Conservation (phyloP, 2,888 invertebrate genomes). For the Drosophila falleni region DNA sequence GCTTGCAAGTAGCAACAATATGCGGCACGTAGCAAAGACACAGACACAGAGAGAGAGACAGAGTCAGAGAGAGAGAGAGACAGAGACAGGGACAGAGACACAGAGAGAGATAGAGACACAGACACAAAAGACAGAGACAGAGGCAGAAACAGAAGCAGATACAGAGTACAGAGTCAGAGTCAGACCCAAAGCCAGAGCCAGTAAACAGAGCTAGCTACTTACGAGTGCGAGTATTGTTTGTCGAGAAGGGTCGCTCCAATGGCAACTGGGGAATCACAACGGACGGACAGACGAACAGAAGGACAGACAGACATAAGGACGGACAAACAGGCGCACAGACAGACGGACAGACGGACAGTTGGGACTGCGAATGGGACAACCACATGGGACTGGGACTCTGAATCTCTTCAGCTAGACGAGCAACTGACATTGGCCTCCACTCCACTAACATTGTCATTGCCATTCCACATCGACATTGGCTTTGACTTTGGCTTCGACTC, state of each 20-base stretch:
- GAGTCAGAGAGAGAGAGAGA: too few species aligned
- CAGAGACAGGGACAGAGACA: too few species aligned
- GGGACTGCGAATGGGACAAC: slow-evolving; percentile 16
- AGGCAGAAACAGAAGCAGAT: too few species aligned
- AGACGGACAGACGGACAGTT: not conserved
- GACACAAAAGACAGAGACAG: too few species aligned
- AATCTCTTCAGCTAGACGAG: slow-evolving; percentile 36
- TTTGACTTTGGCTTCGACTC: slow-evolving; percentile 39
- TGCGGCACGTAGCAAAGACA: slow-evolving; percentile 66
- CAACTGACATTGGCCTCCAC: slow-evolving; percentile 61
- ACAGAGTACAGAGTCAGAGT: slow-evolving; percentile 4
- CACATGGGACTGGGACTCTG: not conserved
- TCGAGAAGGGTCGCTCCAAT: slow-evolving; percentile 22
- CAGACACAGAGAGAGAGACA: too few species aligned
- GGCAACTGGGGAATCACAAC: slow-evolving; percentile 2
- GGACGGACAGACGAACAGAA: slow-evolving; percentile 17
- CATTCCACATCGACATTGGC: slow-evolving; percentile 61
- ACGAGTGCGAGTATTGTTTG: slow-evolving; percentile 55
- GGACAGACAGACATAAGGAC: not conserved
- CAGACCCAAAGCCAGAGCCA: slow-evolving; percentile 14
- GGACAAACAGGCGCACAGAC: not conserved
- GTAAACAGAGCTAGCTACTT: slow-evolving; percentile 47
- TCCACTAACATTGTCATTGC: slow-evolving; percentile 40
- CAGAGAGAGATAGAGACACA: too few species aligned
- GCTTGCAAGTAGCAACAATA: slow-evolving; percentile 53